Conservation (phyloP, 1,140 invertebrate species). For the Drosophila parvula region DNA sequence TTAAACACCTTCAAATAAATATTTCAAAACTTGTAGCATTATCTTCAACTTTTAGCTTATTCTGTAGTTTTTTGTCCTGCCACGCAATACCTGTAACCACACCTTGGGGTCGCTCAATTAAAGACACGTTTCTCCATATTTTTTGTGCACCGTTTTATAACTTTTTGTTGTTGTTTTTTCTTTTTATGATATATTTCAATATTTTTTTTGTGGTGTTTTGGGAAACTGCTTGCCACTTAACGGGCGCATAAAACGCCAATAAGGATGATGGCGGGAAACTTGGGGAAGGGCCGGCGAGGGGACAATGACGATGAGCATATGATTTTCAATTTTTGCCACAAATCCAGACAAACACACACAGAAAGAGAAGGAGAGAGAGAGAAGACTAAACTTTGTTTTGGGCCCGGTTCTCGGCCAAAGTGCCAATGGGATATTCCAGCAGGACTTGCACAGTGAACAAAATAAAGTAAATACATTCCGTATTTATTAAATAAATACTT, state of each 20-base stretch:
- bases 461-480: background rate
- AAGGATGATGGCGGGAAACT: constrained; percentile 25
- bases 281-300: background rate
- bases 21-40: too few species aligned
- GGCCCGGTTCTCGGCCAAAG: constrained; percentile 32
- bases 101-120: constrained; percentile 18
- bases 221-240: constrained; percentile 49
- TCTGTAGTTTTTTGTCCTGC: too few species aligned
- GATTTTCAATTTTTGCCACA: constrained; percentile 78
- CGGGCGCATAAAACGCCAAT: constrained; percentile 39
- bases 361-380: background rate
- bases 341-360: constrained; percentile 54
- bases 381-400: constrained; percentile 27
- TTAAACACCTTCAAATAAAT: too few species aligned
- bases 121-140: background rate
- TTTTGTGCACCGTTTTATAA: constrained; percentile 12
- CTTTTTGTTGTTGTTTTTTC: background rate
- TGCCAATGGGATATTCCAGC: constrained; percentile 55
- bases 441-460: background rate
- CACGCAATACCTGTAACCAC: background rate
- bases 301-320: constrained; percentile 61
- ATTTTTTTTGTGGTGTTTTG: constrained; percentile 1
- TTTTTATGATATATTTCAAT: background rate
- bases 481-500: too few species aligned
- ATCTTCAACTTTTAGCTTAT: too few species aligned